Percentiles rank a stretch among this genome's conserved stretches.
Evolutionary conservation across 2,888 invertebrate genomes (phyloP).

Genomic region (Ophonus ardosiacus): DNA sequence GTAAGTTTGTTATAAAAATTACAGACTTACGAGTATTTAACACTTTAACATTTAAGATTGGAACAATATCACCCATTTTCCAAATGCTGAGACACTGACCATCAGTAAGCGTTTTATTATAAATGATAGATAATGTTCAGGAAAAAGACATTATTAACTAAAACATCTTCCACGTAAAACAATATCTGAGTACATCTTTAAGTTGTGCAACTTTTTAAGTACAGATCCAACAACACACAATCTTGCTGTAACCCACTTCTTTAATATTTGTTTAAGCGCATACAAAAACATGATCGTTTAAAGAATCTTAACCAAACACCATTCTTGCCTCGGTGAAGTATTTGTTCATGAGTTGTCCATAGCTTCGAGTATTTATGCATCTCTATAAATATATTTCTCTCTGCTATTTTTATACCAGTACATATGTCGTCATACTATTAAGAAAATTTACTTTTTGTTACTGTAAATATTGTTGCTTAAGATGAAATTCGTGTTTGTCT

Average conservation of each 20-base stretch:
- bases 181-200: background rate
- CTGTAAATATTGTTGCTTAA: slow-evolving; percentile 17
- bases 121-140: no score
- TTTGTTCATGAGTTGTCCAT: slow-evolving; percentile 31
- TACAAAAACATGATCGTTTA: background rate
- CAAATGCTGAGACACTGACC: no score
- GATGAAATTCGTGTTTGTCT: slow-evolving; percentile 29
- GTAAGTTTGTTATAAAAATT: no score
- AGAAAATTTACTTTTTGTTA: slow-evolving; percentile 41
- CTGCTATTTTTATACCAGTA: slow-evolving; percentile 22
- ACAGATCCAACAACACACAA: background rate
- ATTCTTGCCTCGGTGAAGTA: slow-evolving; percentile 8
- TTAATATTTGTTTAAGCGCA: slow-evolving; percentile 17
- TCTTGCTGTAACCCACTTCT: background rate
- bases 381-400: slow-evolving; percentile 38
- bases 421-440: slow-evolving; percentile 35
- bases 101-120: no score
- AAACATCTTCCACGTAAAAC: background rate
- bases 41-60: no score
- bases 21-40: no score
- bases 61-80: no score
- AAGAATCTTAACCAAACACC: background rate
- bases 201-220: background rate
- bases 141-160: background rate
- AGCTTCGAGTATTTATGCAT: slow-evolving; percentile 50